Evolutionary conservation across 2,797 vertebrate species (phyloP).

Genomic region (Thunnus albacares): DNA sequence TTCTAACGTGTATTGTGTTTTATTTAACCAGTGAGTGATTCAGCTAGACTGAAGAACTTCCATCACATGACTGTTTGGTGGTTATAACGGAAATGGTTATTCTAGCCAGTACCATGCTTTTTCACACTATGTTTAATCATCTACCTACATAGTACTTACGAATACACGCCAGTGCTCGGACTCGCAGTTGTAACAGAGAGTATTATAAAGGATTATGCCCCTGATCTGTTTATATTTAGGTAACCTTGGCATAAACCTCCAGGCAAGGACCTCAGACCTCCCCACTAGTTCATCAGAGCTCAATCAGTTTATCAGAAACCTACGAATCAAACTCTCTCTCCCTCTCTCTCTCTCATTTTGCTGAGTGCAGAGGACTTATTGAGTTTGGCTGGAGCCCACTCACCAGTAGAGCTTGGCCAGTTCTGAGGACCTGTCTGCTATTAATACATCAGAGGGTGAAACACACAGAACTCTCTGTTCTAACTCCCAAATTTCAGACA

Average conservation of each 20-base stretch:
- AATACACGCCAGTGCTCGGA: constrained; percentile 15
- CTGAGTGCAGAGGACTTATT: constrained; percentile 62
- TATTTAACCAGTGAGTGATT: background rate
- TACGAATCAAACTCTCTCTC: constrained; percentile 42
- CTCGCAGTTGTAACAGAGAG: constrained; percentile 36
- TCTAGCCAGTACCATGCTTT: constrained; percentile 9
- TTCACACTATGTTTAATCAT: constrained; percentile 20
- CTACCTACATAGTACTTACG: constrained; percentile 15
- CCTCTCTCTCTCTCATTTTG: constrained; percentile 54
- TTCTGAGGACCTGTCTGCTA: constrained; percentile 65
- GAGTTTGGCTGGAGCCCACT: constrained; percentile 60
- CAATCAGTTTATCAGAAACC: constrained; percentile 48
- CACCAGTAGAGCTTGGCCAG: constrained; percentile 55
- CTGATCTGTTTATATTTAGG: constrained; percentile 73
- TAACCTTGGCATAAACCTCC: constrained; percentile 62
- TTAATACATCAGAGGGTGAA: constrained; percentile 70
- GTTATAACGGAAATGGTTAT: constrained; percentile 39
- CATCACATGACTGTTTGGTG: background rate
- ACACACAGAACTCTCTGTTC: constrained; percentile 74
- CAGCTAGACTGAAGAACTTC: background rate
- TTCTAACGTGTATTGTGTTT: background rate
- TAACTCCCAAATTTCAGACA: constrained; percentile 49
- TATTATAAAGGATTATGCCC: constrained; percentile 63
- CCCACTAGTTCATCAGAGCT: constrained; percentile 38
- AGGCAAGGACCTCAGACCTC: constrained; percentile 27